A percentile compares a stretch with the other conserved stretches of the same genome.
These are phyloP conservation scores for Diabrotica undecimpunctata DNA, from an alignment of 1,140 invertebrate genomes.

Conservation along the genomic window DNA sequence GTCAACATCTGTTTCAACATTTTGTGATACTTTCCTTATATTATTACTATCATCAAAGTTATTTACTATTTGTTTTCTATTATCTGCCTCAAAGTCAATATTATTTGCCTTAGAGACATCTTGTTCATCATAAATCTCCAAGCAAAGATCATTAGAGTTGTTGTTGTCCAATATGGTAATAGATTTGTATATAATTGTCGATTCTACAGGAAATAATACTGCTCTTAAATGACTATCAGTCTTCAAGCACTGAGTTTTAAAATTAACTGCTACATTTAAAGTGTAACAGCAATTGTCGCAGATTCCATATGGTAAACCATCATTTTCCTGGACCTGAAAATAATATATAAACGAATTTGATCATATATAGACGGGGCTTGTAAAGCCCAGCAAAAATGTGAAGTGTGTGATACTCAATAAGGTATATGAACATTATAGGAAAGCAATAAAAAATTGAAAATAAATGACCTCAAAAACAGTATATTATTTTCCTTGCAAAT, in stretches of 20 bases:
- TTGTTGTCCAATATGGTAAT: slow-evolving; percentile 25
- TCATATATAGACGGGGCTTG: too few species aligned
- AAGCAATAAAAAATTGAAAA: too few species aligned
- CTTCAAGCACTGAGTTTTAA: slow-evolving; percentile 35
- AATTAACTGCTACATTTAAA: slow-evolving; percentile 30
- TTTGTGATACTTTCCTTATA: background rate
- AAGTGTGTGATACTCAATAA: too few species aligned
- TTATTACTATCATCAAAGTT: background rate
- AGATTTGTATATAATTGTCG: slow-evolving; percentile 22
- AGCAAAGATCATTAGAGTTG: slow-evolving; percentile 6
- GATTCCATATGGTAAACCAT: slow-evolving; percentile 34
- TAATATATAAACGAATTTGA: background rate
- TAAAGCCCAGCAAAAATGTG: too few species aligned
- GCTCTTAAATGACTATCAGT: slow-evolving; percentile 32
- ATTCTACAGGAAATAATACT: slow-evolving; percentile 11
- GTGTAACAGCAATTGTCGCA: slow-evolving; percentile 34
- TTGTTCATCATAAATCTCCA: background rate
- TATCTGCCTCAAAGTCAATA: background rate
- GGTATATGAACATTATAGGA: too few species aligned
- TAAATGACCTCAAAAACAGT: too few species aligned
- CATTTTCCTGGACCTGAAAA: slow-evolving; percentile 29
- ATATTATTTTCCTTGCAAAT: too few species aligned
- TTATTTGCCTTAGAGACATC: background rate
- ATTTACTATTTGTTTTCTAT: too few species aligned
- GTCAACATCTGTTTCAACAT: background rate